These are phyloP conservation scores for Allacma fusca DNA, from an alignment of 2,888 invertebrate genomes.

Conservation along the genomic window DNA sequence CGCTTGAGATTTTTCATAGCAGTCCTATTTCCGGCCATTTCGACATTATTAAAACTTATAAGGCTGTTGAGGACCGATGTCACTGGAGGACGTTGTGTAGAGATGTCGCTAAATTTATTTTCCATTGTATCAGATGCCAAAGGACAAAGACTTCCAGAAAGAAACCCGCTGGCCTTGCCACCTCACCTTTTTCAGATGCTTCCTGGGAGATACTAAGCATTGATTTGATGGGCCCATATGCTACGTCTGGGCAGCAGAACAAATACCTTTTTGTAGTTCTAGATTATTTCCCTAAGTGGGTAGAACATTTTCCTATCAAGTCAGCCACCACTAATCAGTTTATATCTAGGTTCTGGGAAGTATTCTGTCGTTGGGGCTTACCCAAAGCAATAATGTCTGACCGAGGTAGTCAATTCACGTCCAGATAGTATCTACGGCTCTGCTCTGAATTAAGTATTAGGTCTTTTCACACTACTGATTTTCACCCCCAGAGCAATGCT, in stretches of 20 bases:
- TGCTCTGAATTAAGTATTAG: too few species aligned
- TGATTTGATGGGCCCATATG: slow-evolving; percentile 54
- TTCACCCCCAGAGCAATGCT: too few species aligned
- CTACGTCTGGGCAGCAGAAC: slow-evolving; percentile 23
- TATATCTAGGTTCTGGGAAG: not conserved
- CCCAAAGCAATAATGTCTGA: too few species aligned
- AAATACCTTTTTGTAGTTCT: slow-evolving; percentile 44
- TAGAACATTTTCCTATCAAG: not conserved
- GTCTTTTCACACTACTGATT: too few species aligned
- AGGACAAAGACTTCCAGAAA: slow-evolving; percentile 29
- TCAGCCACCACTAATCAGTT: not conserved
- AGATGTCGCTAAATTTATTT: slow-evolving; percentile 44
- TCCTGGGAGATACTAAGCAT: slow-evolving; percentile 39
- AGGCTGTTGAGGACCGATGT: slow-evolving; percentile 45
- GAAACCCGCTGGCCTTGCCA: not conserved
- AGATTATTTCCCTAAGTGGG: not conserved
- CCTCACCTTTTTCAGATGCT: slow-evolving; percentile 3
- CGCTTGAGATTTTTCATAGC: too few species aligned
- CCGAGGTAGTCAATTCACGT: too few species aligned
- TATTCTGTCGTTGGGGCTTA: not conserved
- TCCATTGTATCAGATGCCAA: slow-evolving; percentile 47
- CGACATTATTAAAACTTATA: slow-evolving; percentile 49
- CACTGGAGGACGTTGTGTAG: slow-evolving; percentile 46
- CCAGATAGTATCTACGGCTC: too few species aligned
- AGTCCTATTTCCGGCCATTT: slow-evolving; percentile 44